Evolutionary conservation across 2,888 invertebrate species (phyloP).

Genomic region (Aporophyla nigra): DNA sequence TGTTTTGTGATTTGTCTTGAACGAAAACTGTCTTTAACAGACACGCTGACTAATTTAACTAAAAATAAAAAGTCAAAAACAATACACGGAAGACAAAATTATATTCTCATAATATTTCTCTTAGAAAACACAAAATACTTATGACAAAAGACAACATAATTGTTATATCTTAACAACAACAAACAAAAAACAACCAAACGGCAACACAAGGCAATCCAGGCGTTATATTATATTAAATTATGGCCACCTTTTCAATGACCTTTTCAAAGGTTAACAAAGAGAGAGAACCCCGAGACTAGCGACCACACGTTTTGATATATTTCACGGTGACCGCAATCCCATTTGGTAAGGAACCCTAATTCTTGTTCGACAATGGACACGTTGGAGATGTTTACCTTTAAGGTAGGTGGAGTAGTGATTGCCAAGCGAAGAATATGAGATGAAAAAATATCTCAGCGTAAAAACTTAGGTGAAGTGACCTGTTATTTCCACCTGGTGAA

Average conservation of each 20-base stretch:
- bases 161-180: not conserved
- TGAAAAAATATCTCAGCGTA: not conserved
- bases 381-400: slow-evolving; percentile 69
- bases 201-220: slow-evolving; percentile 41
- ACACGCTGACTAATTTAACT: not conserved
- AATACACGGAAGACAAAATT: not conserved
- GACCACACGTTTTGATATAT: slow-evolving; percentile 69
- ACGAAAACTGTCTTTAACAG: not conserved
- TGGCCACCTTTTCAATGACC: slow-evolving; percentile 64
- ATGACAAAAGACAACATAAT: not conserved
- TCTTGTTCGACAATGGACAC: slow-evolving; percentile 71
- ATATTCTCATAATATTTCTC: too few species aligned
- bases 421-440: slow-evolving; percentile 26
- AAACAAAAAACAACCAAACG: slow-evolving; percentile 37
- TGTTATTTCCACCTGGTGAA: not conserved
- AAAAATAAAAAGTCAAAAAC: not conserved
- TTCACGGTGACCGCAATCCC: slow-evolving; percentile 72
- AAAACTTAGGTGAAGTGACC: not conserved
- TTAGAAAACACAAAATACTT: slow-evolving; percentile 1
- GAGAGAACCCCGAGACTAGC: slow-evolving; percentile 42
- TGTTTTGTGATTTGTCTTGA: not conserved
- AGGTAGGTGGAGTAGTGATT: slow-evolving; percentile 20
- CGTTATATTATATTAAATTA: slow-evolving; percentile 67
- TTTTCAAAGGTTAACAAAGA: slow-evolving; percentile 64
- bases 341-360: slow-evolving; percentile 72